Base-by-base conservation (phyloP, 1,140 invertebrate species). In the Drepana arcuata region DNA sequence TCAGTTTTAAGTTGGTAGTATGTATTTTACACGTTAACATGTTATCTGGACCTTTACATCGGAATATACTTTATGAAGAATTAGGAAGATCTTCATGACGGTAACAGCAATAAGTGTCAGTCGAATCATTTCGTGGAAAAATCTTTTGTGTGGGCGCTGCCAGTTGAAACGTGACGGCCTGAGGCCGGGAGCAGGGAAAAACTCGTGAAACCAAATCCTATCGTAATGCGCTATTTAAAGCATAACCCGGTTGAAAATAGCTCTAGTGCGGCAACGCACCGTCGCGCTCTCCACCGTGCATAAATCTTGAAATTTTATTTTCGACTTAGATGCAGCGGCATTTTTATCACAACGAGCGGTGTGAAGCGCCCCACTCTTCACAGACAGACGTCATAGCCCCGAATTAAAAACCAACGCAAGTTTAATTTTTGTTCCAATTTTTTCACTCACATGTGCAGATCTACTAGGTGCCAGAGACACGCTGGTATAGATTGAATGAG, bases 211-310 rank as follows among this genome's bases (percentile, higher is more conserved):
- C 78, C 65, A 72, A 79, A 79, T 79, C 63, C 78, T 78, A 82
- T 78, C 72, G 74, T 79, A 79, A 79, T 79, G 66, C 54, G 69
- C 78, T 82, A 82, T 82, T 82, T 82, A 78, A 79, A 82, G 74
- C 73, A 77, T 81, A 81, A 73, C 74, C 65, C 67, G 68, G 72
- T 73, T 75, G 71, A 79, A 82, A 82, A 82, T 82, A 82, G 61
- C 69, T 50, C 59, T 52, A 59, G 70, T 72, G 74, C 72, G 70
- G 64, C 65, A 70, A 74, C 73, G 66, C 60, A 68, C 49, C 69
- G 66, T 63, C 72, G 68, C 72, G 65, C 70, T 69, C 60, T 56
- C 55, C 65, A 60, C 46, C 66, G 55, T 73, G 68, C 74, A 82
- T 75, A 79, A 72, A 82, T 79, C 67, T 74, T 69, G 9, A 75